Evolutionary conservation across 1,140 invertebrate genomes (phyloP).

Genomic region (Anoplophora glabripennis): DNA sequence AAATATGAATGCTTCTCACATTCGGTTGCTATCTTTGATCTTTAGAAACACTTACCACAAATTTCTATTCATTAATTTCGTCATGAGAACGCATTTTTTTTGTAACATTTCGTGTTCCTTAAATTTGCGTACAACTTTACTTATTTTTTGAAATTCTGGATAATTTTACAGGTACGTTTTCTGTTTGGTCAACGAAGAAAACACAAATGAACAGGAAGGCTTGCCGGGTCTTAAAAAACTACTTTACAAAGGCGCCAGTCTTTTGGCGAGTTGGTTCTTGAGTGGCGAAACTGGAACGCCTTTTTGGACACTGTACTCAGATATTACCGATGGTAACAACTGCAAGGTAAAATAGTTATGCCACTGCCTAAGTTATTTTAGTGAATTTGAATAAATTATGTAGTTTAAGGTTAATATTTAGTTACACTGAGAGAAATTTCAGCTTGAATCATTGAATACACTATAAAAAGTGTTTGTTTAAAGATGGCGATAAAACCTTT

Average conservation of each 20-base stretch:
- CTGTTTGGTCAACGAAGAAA: conserved; percentile 68
- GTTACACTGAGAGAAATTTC: too few relatives aligned
- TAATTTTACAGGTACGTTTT: conserved; percentile 58
- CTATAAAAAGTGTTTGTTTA: too few relatives aligned
- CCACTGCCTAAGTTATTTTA: too few relatives aligned
- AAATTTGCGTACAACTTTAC: too few relatives aligned
- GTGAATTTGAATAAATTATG: too few relatives aligned
- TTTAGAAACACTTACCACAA: too few relatives aligned
- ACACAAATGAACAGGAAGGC: conserved; percentile 51
- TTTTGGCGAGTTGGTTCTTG: conserved; percentile 66
- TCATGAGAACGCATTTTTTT: too few relatives aligned
- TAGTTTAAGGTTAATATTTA: too few relatives aligned
- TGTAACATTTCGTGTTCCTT: too few relatives aligned
- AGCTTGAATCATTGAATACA: too few relatives aligned
- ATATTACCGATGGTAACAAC: conserved; percentile 54
- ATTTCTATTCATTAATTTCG: neutral
- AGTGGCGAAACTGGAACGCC: conserved; percentile 57
- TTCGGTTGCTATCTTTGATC: neutral
- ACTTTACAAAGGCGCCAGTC: conserved; percentile 69
- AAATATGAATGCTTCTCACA: neutral
- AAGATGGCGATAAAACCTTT: too few relatives aligned
- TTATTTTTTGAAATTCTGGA: neutral
- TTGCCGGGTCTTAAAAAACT: conserved; percentile 60
- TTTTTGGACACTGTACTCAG: conserved; percentile 58
- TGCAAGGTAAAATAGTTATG: conserved; percentile 50